A percentile compares a stretch with the other conserved stretches of the same genome.
These are phyloP conservation scores for Notothenia rossii DNA, from an alignment of 2,113 vertebrate genomes.

Conservation along the genomic window DNA sequence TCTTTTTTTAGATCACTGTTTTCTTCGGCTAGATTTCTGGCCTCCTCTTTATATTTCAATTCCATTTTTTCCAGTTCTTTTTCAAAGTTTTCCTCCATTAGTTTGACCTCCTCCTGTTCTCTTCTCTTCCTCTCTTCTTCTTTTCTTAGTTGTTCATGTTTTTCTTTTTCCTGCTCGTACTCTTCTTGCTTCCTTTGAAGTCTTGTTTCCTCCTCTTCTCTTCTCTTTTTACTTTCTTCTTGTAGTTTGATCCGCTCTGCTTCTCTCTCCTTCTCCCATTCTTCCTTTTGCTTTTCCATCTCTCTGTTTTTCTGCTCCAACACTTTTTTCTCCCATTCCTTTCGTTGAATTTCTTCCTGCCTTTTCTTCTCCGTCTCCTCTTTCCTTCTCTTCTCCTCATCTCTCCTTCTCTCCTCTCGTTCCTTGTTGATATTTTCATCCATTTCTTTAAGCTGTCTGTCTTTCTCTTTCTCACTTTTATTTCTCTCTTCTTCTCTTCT, in stretches of 20 bases:
- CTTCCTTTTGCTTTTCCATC: background rate
- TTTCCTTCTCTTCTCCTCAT: background rate
- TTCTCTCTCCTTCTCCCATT: background rate
- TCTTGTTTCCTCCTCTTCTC: background rate
- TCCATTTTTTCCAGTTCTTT: background rate
- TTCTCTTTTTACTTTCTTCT: background rate
- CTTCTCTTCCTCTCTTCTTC: background rate
- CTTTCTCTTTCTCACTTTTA: no score
- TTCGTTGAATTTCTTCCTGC: background rate
- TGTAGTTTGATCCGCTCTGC: no score
- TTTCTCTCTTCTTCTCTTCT: background rate
- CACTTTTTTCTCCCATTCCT: constrained; percentile 1
- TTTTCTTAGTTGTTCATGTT: background rate
- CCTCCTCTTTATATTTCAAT: no score
- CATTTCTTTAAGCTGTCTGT: no score
- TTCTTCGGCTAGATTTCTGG: no score
- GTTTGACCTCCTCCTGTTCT: background rate
- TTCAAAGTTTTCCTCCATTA: background rate
- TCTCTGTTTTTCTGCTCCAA: background rate
- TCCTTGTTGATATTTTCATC: no score
- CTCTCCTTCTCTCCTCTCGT: constrained; percentile 18
- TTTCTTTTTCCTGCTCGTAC: background rate
- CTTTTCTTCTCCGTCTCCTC: background rate
- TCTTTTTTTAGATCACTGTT: background rate
- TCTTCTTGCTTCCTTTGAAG: background rate